phyloP scores from a whole-genome alignment of 2,888 invertebrate species.

The Furcula furcula region DNA sequence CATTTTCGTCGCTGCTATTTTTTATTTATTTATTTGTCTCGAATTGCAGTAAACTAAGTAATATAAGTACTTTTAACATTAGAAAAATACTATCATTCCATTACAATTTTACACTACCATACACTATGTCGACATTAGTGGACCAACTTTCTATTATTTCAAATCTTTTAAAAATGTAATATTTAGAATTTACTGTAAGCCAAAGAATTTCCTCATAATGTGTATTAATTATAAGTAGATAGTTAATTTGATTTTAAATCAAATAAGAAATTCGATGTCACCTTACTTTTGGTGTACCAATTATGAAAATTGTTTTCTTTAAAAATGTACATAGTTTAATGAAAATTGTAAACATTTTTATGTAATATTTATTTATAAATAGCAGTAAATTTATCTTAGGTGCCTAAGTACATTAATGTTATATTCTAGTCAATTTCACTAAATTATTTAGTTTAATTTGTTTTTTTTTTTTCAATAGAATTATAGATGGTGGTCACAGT shows the following conservation, averaged over 20 bases:
- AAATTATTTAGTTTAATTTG: slow-evolving; percentile 30
- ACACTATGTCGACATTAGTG: slow-evolving; percentile 46
- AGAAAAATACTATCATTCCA: slow-evolving; percentile 39
- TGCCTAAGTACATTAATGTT: slow-evolving; percentile 51
- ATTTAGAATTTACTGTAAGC: slow-evolving; percentile 22
- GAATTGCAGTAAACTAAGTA: slow-evolving; percentile 9
- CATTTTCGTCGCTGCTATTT: slow-evolving; percentile 18
- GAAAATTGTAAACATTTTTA: slow-evolving; percentile 10
- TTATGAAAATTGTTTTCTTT: slow-evolving; percentile 18
- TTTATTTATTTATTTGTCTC: slow-evolving; percentile 11
- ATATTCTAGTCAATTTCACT: slow-evolving; percentile 69
- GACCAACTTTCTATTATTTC: slow-evolving; percentile 50
- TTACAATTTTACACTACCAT: slow-evolving; percentile 31
- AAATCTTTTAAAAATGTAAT: slow-evolving; percentile 21
- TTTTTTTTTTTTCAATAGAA: slow-evolving; percentile 23
- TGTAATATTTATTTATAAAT: slow-evolving; percentile 13
- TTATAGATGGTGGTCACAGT: slow-evolving; percentile 23
- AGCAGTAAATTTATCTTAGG: slow-evolving; percentile 30
- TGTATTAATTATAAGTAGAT: slow-evolving; percentile 24
- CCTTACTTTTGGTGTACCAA: slow-evolving; percentile 24
- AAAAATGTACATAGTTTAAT: slow-evolving; percentile 21
- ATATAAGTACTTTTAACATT: no score
- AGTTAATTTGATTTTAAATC: slow-evolving; percentile 24
- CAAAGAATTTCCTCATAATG: slow-evolving; percentile 36
- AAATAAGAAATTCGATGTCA: slow-evolving; percentile 10